Evolutionary conservation across 2,113 vertebrate genomes (phyloP).

Genomic region (Danio rerio): DNA sequence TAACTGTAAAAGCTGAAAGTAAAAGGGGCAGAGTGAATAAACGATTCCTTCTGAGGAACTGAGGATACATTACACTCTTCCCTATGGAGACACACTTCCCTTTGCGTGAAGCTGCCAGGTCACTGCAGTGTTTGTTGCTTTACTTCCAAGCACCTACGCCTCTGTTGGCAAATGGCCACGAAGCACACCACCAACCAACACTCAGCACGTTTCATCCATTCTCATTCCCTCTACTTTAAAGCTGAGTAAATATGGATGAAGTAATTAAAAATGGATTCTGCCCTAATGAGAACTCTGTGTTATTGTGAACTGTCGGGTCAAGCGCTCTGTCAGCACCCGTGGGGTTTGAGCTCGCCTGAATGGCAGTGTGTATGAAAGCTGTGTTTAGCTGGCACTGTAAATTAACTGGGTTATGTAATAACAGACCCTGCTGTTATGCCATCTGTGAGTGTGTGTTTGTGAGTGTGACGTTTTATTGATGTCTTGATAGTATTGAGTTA

Average conservation of each 20-base stretch:
- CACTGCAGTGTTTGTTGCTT: constrained; percentile 19
- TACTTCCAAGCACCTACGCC: constrained; percentile 3
- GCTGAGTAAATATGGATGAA: not conserved
- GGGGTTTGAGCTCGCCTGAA: constrained; percentile 8
- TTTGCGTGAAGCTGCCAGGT: constrained; percentile 2
- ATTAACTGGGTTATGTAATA: constrained; percentile 53
- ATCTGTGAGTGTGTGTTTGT: constrained; percentile 37
- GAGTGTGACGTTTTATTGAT: constrained; percentile 37
- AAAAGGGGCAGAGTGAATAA: not conserved
- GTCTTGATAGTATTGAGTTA: constrained; percentile 21
- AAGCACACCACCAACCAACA: not conserved
- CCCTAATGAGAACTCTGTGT: not conserved
- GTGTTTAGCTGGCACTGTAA: constrained; percentile 41
- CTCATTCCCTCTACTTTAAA: not conserved
- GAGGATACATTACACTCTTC: not conserved
- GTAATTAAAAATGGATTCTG: constrained; percentile 2
- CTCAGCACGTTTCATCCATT: not conserved
- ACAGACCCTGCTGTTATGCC: constrained; percentile 51
- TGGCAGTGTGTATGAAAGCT: constrained; percentile 19
- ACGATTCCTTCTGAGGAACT: not conserved
- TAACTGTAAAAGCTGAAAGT: not conserved
- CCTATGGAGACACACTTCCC: not conserved
- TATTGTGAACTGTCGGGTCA: not conserved
- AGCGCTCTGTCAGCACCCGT: not conserved
- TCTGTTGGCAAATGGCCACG: constrained; percentile 9